Conservation (phyloP, 2,113 vertebrate genomes). For the Loxodonta africana region DNA sequence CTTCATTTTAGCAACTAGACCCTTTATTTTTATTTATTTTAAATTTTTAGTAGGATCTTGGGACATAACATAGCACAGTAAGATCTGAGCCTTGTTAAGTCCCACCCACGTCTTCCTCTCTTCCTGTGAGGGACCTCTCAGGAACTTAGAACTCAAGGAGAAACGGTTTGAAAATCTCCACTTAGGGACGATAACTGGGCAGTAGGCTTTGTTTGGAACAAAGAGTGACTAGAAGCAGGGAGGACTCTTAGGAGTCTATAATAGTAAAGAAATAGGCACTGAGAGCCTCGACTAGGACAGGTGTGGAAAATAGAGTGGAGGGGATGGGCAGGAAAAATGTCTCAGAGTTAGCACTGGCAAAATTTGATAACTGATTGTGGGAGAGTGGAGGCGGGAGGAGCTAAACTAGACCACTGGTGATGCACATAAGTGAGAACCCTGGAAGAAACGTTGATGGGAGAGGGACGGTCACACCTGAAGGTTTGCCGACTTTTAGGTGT, state of each 20-base stretch:
- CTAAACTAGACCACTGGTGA: not conserved
- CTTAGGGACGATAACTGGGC: not conserved
- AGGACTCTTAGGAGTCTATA: accelerated
- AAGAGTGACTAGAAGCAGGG: too few relatives aligned
- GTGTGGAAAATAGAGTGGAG: not conserved
- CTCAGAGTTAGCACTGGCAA: too few relatives aligned
- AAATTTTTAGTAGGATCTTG: too few relatives aligned
- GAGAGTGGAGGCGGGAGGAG: too few relatives aligned
- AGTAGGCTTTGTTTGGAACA: not conserved
- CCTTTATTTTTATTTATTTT: not conserved
- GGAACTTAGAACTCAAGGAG: not conserved
- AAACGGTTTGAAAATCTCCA: not conserved
- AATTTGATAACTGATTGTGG: not conserved
- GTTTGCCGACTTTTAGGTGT: not conserved
- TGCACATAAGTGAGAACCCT: not conserved
- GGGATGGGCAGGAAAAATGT: too few relatives aligned
- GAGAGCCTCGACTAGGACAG: not conserved
- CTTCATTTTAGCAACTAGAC: not conserved
- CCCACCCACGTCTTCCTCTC: too few relatives aligned
- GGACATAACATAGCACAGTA: not conserved
- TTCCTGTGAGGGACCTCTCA: not conserved
- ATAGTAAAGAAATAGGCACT: not conserved
- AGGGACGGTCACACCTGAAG: not conserved
- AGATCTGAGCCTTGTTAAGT: not conserved
- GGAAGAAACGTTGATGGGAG: not conserved